These are phyloP conservation scores for Trachelus stipa DNA, from an alignment of 2,888 invertebrate genomes.

Conservation along the genomic window DNA sequence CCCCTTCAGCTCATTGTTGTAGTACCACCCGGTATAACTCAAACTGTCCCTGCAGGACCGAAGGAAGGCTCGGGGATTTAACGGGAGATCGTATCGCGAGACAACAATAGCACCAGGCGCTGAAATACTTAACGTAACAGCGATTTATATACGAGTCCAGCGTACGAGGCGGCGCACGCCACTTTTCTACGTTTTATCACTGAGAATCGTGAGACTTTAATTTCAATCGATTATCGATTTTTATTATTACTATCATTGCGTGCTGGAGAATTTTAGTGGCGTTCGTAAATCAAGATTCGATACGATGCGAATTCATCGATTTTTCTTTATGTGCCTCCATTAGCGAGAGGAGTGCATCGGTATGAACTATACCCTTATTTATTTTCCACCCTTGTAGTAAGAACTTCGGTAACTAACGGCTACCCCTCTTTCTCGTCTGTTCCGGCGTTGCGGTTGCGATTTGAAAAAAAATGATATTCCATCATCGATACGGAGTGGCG, in stretches of 20 bases:
- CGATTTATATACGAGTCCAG: not conserved
- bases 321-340: too few species aligned
- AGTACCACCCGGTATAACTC: slow-evolving; percentile 51
- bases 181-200: not conserved
- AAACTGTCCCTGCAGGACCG: slow-evolving; percentile 52
- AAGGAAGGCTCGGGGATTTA: slow-evolving; percentile 47
- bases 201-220: not conserved
- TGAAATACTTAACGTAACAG: slow-evolving; percentile 45
- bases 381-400: not conserved
- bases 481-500: not conserved
- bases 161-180: not conserved
- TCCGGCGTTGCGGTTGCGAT: slow-evolving; percentile 23
- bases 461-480: not conserved
- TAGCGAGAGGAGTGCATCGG: too few species aligned
- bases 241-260: not conserved
- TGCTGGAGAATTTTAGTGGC: too few species aligned
- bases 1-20: slow-evolving; percentile 37
- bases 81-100: slow-evolving; percentile 55
- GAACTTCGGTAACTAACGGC: not conserved
- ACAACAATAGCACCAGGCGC: slow-evolving; percentile 53
- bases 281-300: too few species aligned
- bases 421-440: not conserved
- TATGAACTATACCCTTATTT: not conserved
- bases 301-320: too few species aligned
- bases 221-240: not conserved